Evolutionary conservation across 2,797 vertebrate genomes (phyloP).

Genomic region (Halcyon badia): DNA sequence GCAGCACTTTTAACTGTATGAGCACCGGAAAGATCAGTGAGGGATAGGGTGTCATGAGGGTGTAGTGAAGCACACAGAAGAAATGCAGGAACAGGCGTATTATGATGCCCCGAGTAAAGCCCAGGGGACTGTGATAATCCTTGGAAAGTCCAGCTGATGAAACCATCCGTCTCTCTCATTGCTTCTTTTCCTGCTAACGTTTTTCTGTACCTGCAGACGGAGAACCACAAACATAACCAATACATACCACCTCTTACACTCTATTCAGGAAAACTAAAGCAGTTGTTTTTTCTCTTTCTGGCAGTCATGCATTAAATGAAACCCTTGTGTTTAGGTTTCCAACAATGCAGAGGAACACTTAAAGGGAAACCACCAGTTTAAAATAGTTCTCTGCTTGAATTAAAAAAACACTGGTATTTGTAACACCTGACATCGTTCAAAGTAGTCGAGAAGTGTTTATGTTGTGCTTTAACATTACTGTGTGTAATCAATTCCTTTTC

Average conservation of each 20-base stretch:
- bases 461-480: not conserved
- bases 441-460: not conserved
- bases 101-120: not conserved
- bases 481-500: conserved; percentile 1
- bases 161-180: not conserved
- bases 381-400: conserved; percentile 38
- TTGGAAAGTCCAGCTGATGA: not conserved
- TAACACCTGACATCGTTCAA: conserved; percentile 12
- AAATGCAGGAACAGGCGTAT: not conserved
- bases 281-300: conserved; percentile 41
- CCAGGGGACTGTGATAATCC: not conserved
- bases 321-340: conserved; percentile 47
- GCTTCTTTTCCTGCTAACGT: not conserved
- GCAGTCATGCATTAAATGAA: conserved; percentile 53
- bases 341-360: conserved; percentile 20
- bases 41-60: not conserved
- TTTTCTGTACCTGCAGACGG: not conserved
- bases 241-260: not conserved
- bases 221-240: not conserved
- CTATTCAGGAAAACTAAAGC: not conserved
- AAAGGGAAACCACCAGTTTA: conserved; percentile 35
- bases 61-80: not conserved
- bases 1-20: conserved; percentile 4
- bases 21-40: not conserved
- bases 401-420: conserved; percentile 12